phyloP scores from a whole-genome alignment of 2,888 invertebrate genomes.

The Bellardia bayeri region DNA sequence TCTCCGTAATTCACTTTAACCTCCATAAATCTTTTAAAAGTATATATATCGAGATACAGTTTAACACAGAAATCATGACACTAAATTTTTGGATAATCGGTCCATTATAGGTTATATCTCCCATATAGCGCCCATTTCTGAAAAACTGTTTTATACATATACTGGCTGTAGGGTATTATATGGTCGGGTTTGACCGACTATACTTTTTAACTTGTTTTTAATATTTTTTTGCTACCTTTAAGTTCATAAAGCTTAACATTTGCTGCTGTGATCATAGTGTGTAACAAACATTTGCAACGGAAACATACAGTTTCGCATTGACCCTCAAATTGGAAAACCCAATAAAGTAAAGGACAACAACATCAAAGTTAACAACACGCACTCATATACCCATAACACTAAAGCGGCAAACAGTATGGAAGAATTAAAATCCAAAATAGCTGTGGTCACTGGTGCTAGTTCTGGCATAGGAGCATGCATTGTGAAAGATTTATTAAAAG shows the following conservation, averaged over 20 bases:
- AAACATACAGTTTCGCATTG: conserved; percentile 39
- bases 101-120: too few relatives aligned
- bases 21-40: too few relatives aligned
- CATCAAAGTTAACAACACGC: not conserved
- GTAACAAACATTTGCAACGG: conserved; percentile 35
- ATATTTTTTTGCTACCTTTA: not conserved
- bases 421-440: conserved; percentile 85
- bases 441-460: conserved; percentile 87
- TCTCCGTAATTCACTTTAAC: too few relatives aligned
- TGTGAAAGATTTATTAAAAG: conserved; percentile 82
- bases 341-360: conserved; percentile 19
- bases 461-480: conserved; percentile 86
- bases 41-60: too few relatives aligned
- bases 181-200: too few relatives aligned
- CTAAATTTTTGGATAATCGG: too few relatives aligned
- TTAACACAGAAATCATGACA: too few relatives aligned
- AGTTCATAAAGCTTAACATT: conserved; percentile 50
- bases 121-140: too few relatives aligned
- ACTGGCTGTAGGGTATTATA: too few relatives aligned
- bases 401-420: conserved; percentile 79
- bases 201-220: not conserved
- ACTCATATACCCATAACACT: not conserved
- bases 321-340: conserved; percentile 40
- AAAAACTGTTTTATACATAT: too few relatives aligned
- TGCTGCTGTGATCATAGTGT: conserved; percentile 46